Conservation (phyloP, 2,888 invertebrate genomes). For the Drosophila vallismaia region DNA sequence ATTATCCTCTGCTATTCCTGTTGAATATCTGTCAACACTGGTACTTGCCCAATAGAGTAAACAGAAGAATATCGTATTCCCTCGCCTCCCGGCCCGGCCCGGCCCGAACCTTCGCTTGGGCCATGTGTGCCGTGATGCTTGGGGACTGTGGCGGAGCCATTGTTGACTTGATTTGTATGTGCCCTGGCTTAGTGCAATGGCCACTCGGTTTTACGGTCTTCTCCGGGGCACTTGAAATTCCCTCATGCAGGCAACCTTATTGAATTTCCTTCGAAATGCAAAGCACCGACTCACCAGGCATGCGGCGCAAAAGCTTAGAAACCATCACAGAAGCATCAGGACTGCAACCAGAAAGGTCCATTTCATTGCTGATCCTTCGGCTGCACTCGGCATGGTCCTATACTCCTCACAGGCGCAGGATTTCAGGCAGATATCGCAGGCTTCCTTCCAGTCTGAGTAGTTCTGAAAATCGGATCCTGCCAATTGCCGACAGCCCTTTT, state of each 20-base stretch:
- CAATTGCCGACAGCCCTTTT: conserved; percentile 16
- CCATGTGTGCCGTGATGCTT: conserved; percentile 8
- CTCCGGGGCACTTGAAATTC: conserved; percentile 56
- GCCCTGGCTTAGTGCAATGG: conserved; percentile 60
- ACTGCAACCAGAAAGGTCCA: not conserved
- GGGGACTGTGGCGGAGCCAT: conserved; percentile 22
- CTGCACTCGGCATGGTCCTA: not conserved
- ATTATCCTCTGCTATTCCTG: not conserved
- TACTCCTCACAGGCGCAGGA: not conserved
- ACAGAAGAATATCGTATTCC: conserved; percentile 19
- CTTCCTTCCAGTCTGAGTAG: not conserved
- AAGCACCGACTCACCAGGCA: conserved; percentile 33
- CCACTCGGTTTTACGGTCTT: conserved; percentile 66
- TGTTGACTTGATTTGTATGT: conserved; percentile 71
- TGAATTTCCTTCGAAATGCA: conserved; percentile 48
- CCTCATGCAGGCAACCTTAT: conserved; percentile 46
- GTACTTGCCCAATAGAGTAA: not conserved
- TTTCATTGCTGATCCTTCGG: not conserved
- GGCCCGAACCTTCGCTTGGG: not conserved
- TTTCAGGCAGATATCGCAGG: conserved; percentile 30
- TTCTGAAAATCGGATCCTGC: conserved; percentile 1
- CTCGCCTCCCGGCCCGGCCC: not conserved
- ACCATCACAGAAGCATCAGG: not conserved
- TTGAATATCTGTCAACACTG: conserved; percentile 15
- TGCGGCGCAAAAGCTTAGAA: not conserved